phyloP scores from a whole-genome alignment of 1,140 invertebrate species.

The Cherax quadricarinatus region DNA sequence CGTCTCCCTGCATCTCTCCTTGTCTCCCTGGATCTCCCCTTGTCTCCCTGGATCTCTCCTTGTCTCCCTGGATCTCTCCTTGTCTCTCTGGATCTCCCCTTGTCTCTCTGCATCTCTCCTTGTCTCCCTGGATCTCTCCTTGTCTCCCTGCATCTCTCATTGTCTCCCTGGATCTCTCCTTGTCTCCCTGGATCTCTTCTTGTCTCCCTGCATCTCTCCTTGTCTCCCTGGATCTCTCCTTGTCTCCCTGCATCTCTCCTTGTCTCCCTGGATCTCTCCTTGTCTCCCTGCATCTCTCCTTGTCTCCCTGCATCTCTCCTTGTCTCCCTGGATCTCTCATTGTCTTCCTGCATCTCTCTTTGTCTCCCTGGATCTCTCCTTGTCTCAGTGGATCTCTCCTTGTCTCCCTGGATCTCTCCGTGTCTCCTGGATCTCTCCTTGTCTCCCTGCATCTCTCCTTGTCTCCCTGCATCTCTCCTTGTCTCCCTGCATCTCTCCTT shows the following conservation, averaged over 20 bases:
- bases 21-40: not conserved
- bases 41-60: not conserved
- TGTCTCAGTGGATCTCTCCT: too few relatives aligned
- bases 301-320: not conserved
- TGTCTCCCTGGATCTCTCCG: not conserved
- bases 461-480: not conserved
- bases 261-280: too few relatives aligned
- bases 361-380: not conserved
- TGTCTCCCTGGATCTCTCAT: not conserved
- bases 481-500: not conserved
- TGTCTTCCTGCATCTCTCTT: not conserved
- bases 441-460: not conserved
- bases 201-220: not conserved
- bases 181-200: too few relatives aligned
- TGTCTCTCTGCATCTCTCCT: too few relatives aligned
- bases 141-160: too few relatives aligned
- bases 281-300: too few relatives aligned
- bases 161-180: too few relatives aligned
- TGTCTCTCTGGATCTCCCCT: too few relatives aligned
- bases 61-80: not conserved
- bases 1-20: not conserved
- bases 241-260: not conserved
- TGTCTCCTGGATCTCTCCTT: not conserved
- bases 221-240: not conserved
- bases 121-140: too few relatives aligned